phyloP scores from a whole-genome alignment of 2,113 vertebrate genomes.

The Tauraco erythrolophus region DNA sequence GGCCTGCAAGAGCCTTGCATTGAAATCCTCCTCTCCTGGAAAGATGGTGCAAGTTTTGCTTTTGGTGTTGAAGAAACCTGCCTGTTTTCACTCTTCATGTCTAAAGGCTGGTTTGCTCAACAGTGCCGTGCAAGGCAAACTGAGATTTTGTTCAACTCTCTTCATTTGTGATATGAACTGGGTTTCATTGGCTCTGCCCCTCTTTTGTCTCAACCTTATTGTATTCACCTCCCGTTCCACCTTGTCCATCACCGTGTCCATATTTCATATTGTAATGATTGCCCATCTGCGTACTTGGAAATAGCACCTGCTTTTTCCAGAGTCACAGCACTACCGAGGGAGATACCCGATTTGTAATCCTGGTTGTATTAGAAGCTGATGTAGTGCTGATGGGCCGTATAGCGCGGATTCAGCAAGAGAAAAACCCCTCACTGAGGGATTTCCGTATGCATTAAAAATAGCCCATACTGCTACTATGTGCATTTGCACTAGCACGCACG shows the following conservation, averaged over 20 bases:
- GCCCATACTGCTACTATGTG: background rate
- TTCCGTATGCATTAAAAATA: background rate
- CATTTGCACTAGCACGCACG: background rate
- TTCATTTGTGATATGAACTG: background rate
- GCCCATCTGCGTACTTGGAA: constrained; percentile 33
- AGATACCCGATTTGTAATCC: constrained; percentile 19
- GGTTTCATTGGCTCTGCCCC: background rate
- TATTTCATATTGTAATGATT: constrained; percentile 35
- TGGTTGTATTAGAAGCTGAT: background rate
- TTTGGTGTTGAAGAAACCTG: background rate
- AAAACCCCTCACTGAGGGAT: background rate
- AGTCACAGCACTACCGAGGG: constrained; percentile 40
- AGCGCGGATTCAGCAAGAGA: background rate
- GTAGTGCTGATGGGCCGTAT: background rate
- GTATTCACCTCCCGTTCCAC: constrained; percentile 53
- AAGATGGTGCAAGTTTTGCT: background rate
- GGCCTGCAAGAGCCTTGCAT: background rate
- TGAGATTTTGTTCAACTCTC: rapidly evolving
- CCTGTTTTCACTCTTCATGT: background rate
- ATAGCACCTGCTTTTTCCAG: constrained; percentile 48
- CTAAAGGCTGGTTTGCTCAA: background rate
- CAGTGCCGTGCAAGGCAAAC: rapidly evolving
- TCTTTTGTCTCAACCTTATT: background rate
- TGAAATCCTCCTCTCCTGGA: background rate
- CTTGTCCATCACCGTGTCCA: background rate